Base-by-base conservation (phyloP, 2,797 vertebrate species). In the Malacoraja senta region DNA sequence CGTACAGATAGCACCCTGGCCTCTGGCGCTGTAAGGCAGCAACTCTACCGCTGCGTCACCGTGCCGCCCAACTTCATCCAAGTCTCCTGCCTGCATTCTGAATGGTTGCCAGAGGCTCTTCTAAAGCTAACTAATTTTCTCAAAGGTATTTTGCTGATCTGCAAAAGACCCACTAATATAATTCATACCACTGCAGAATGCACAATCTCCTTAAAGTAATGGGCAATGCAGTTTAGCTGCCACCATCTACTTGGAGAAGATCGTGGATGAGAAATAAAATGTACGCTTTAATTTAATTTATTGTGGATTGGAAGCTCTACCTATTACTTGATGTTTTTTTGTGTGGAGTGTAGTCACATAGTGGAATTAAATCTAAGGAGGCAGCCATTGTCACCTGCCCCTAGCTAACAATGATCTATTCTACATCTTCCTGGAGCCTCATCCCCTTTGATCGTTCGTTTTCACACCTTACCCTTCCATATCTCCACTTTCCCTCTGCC, bases 271-370 rank as follows among this genome's bases (percentile, higher is more conserved):
- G 84, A 35, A 88, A 68, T 35, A 88, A 88, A 68, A 61, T 35
- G n/a, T 35, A 88, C 21, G 19, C 35, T 78, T 88, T 88, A 88
- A 32, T 88, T 88, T 88, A 88, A 65, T 88, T 88, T 68, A 88
- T 15, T 32, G 8, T n/a, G 32, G 29, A 15, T 26, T 6, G 58
- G 80, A 13, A 58, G 83, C 83, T 86, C n/a, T 65, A 32, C 2
- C 63, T 63, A 88, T 88, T 88, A 88, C 15, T 21, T 15, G 8
- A 10, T 15, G 61, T 63, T 21, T 35, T 0, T 7, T 21, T 44
- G 53, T 65, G 13, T 19, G 2, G 61, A 21, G 17, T 63, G 15
- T 65, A 7, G 7, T 35, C 8, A 8, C 32, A 10, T 8, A 35
- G n/a, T 68, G 15, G 84, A 88, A 68, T 68, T n/a, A 35, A 88